A percentile compares a stretch with the other conserved stretches of the same genome.
Conservation (phyloP, 2,797 vertebrate species). For the Malacoctenus gilli region DNA sequence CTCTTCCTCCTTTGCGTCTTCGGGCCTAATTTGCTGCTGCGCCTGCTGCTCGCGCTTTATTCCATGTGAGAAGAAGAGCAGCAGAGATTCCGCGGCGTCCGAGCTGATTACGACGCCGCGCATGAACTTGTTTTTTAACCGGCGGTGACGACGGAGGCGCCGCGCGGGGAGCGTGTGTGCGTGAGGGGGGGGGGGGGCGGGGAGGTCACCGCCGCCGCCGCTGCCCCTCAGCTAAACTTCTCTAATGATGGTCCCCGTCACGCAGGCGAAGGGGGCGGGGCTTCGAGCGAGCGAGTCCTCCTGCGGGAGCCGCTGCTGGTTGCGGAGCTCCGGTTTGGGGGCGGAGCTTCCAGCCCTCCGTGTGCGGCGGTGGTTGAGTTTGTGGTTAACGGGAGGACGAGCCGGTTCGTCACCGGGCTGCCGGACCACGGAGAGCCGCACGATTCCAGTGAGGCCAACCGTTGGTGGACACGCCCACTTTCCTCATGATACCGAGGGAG, state of each 20-base stretch:
- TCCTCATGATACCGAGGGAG: too few species aligned
- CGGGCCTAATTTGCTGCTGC: constrained; percentile 69
- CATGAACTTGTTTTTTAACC: constrained; percentile 78
- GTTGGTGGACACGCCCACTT: too few species aligned
- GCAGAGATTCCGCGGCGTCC: constrained; percentile 68
- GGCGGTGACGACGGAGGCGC: constrained; percentile 65
- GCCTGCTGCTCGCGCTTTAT: constrained; percentile 51
- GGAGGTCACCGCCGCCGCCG: constrained; percentile 52
- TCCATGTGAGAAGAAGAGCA: constrained; percentile 47
- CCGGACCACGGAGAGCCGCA: too few species aligned
- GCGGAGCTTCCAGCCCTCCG: constrained; percentile 47
- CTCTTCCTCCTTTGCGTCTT: constrained; percentile 49
- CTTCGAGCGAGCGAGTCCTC: constrained; percentile 42
- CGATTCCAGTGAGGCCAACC: too few species aligned
- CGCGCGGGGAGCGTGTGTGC: constrained; percentile 45
- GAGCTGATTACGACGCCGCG: constrained; percentile 68
- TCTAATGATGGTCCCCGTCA: constrained; percentile 70
- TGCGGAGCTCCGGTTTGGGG: constrained; percentile 40
- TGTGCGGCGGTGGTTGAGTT: constrained; percentile 28
- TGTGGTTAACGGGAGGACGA: constrained; percentile 18
- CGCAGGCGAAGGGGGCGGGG: constrained; percentile 28
- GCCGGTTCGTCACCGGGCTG: constrained; percentile 27
- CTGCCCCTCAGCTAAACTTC: constrained; percentile 66
- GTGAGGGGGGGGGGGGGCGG: constrained; percentile 40
- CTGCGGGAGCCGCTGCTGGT: constrained; percentile 44